Base-by-base conservation (phyloP, 1,140 invertebrate genomes). In the Lordiphosa collinella region DNA sequence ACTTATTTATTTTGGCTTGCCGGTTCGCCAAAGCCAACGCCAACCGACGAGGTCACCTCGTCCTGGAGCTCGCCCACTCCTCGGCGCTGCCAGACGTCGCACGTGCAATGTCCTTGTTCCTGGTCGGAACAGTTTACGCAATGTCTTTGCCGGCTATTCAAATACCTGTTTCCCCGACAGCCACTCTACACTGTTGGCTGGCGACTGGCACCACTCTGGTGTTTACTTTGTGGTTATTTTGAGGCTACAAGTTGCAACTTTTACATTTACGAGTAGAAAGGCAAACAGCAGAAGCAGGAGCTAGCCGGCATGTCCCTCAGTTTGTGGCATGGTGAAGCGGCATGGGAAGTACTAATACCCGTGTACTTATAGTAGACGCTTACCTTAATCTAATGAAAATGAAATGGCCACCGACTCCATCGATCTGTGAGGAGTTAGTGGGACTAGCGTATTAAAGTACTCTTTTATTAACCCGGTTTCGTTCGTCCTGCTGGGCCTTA, bases 201-300 rank as follows among this genome's bases (percentile, higher is more conserved):
- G 52, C 18, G 34, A 53, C 22, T 46, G 75, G 18, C 18, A 22
- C 49, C 78, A 82, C 76, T 84, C 58, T 63, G 67, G 76, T 82
- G 78, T 82, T 82, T 82, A 82, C 78, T 84, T 82, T 84, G 78
- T 84, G 78, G 78, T 65, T 82, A 82, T 82, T 82, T 82, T 82
- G 78, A 76, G 78, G 78, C 79, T 84, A 73, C 78, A 73, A 82
- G 78, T 78, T 82, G 78, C 78, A 78, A 78, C 67, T 82, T 84
- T 82, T 73, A 61, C 71, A 84, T 73, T 79, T 61, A 68, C 68
- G 50, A 73, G 59, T 65, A 31, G 46, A 22, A 59, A 41, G 68
- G 65, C 63, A 68, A 67, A 67, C 62, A 68, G 63, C 40, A 55
- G 32, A 34, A 50, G 3, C 49, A 49, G 38, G 4, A 44, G 31